These are phyloP conservation scores for Coccyzus lansbergi DNA, from an alignment of 2,797 vertebrate species.

Conservation along the genomic window DNA sequence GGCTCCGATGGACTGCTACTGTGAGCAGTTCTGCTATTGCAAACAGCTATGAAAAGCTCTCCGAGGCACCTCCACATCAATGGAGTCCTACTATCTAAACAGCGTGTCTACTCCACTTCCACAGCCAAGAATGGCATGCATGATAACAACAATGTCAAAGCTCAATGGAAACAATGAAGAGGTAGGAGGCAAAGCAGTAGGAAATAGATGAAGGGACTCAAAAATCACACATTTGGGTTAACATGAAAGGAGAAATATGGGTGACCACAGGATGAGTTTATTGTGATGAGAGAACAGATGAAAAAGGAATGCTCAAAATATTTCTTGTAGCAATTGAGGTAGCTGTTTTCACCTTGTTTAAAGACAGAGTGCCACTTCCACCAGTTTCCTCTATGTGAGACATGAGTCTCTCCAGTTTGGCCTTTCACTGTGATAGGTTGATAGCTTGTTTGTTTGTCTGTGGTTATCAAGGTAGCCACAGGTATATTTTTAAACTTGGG, in stretches of 20 bases:
- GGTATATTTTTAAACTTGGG: slow-evolving; percentile 19
- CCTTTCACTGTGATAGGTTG: neutral
- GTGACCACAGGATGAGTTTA: slow-evolving; percentile 2
- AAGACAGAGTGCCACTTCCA: neutral
- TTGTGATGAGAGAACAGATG: neutral
- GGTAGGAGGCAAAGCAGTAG: slow-evolving; percentile 15
- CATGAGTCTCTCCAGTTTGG: neutral
- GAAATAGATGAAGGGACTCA: slow-evolving; percentile 32
- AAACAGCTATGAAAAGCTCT: neutral
- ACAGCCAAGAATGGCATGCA: neutral
- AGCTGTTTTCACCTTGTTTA: neutral
- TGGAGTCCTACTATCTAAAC: slow-evolving; percentile 19
- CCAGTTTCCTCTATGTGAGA: neutral
- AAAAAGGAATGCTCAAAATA: neutral
- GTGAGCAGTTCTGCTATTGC: slow-evolving; percentile 22
- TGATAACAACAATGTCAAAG: neutral
- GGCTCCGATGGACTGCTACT: slow-evolving; percentile 7
- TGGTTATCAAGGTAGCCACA: slow-evolving; percentile 13
- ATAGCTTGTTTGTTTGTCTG: slow-evolving; percentile 19
- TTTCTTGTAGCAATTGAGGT: neutral
- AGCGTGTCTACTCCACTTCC: slow-evolving; percentile 3
- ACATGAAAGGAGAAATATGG: slow-evolving; percentile 14
- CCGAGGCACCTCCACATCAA: neutral
- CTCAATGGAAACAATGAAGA: slow-evolving; percentile 25
- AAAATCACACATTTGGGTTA: neutral